phyloP scores from a whole-genome alignment of 2,113 vertebrate species.

The rat (Rattus norvegicus) region DNA sequence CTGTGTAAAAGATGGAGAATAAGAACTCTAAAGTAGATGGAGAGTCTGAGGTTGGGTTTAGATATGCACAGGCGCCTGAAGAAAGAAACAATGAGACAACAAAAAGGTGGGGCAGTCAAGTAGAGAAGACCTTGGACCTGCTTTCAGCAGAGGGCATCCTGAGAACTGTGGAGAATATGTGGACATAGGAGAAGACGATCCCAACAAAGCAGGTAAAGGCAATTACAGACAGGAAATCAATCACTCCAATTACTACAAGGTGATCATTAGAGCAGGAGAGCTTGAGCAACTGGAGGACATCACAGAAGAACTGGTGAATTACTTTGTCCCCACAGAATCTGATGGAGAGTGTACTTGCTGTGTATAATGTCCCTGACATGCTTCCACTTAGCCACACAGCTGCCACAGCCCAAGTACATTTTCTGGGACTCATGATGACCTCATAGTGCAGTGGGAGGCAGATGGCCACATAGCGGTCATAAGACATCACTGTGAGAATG shows the following conservation, averaged over 20 bases:
- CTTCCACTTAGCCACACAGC: background rate
- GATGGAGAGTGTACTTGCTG: background rate
- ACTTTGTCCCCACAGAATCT: background rate
- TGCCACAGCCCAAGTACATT: background rate
- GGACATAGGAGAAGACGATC: too few relatives aligned
- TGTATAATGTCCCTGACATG: background rate
- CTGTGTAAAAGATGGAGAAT: too few relatives aligned
- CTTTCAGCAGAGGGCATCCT: too few relatives aligned
- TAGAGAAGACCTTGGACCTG: too few relatives aligned
- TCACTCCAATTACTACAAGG: background rate
- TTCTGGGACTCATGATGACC: background rate
- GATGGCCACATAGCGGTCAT: background rate
- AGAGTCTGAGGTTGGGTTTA: too few relatives aligned
- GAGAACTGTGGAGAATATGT: too few relatives aligned
- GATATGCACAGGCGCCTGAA: too few relatives aligned
- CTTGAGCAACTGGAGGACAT: background rate
- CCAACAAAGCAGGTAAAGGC: too few relatives aligned
- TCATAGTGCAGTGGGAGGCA: background rate
- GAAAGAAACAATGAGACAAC: too few relatives aligned
- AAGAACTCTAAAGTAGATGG: too few relatives aligned
- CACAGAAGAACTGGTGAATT: conserved; percentile 4
- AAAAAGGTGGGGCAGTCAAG: too few relatives aligned
- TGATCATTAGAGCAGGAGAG: background rate
- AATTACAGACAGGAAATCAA: too few relatives aligned
- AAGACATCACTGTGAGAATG: conserved; percentile 8